Percentiles rank a stretch among this genome's conserved stretches.
Evolutionary conservation across 1,140 invertebrate species (phyloP).

Genomic region (Formica exsecta): DNA sequence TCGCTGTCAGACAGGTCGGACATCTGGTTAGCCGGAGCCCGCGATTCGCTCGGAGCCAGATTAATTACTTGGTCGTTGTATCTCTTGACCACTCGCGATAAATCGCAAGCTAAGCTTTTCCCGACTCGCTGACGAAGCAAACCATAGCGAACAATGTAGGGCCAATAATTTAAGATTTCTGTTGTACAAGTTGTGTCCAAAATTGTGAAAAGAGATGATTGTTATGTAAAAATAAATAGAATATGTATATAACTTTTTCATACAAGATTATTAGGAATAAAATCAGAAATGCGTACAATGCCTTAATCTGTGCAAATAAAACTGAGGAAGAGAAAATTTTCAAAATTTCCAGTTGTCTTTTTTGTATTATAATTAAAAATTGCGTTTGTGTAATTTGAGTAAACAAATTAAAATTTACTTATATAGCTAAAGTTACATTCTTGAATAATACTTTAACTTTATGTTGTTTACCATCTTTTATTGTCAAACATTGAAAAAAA

Average conservation of each 20-base stretch:
- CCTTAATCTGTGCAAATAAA: neutral
- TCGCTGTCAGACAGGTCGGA: constrained; percentile 73
- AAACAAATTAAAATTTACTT: neutral
- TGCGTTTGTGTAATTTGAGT: neutral
- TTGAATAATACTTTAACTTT: neutral
- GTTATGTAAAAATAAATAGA: too few relatives aligned
- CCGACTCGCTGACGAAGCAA: constrained; percentile 30
- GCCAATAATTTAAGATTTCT: constrained; percentile 20
- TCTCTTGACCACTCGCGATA: constrained; percentile 68
- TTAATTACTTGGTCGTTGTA: constrained; percentile 78
- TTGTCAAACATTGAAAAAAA: neutral
- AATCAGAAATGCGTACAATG: neutral
- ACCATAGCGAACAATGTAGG: neutral
- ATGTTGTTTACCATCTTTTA: too few relatives aligned
- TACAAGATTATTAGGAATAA: neutral
- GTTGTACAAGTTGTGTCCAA: neutral
- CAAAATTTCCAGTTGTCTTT: neutral
- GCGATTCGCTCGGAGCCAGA: constrained; percentile 71
- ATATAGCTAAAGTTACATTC: neutral
- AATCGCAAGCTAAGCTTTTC: constrained; percentile 70
- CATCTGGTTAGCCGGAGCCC: constrained; percentile 75
- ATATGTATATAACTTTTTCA: too few relatives aligned
- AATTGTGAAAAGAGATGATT: too few relatives aligned
- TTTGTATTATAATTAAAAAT: neutral
- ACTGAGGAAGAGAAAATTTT: neutral